Evolutionary conservation across 37 sponge, comb jelly and placozoan genomes (phyloP), one percentile per base, ranked within the genome.

Genomic region (Halichondria panicea): DNA sequence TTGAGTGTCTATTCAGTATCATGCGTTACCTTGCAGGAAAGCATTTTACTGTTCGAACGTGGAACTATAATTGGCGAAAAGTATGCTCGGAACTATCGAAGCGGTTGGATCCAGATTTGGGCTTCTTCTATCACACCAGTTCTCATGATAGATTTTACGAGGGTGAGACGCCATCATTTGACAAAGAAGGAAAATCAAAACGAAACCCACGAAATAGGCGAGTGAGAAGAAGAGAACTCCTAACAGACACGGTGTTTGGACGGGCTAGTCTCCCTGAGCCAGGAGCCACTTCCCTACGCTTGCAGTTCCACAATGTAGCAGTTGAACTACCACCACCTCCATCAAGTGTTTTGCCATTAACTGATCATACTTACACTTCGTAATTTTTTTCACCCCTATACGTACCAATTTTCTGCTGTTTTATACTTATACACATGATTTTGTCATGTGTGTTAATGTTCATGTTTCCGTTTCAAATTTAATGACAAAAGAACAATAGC

Each of bases 1-100:
- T 72, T 22, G 73, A 81, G 37, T 81, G 74, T 44, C 70, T 80
- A 24, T 72, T 72, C 43, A 72, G 73, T 43, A 43, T 72, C 1
- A 48, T 61, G 63, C 27, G 66, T 1, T 73, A 78, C 42, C 27
- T 13, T 0, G 28, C 63, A 21, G 82, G 73, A 5, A 13, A 25
- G 12, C 21, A 81, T 62, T 81, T 72, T 35, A 71, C 74, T 25
- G n/a, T 32, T 21, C 41, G 38, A 36, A 3, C 36, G 30, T 45
- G 58, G 1, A 58, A 33, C 45, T 43, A 36, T 56, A 28, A 28
- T 3, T 68, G 38, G 28, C 1, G 71, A 11, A 80, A 80, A 25
- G 62, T 57, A 22, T 70, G 70, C 33, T 15, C 11, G 0, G 80
- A 80, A 41, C 59, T 70, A 6, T 30, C 37, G 3, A 80, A 80